phyloP scores from a whole-genome alignment of 2,797 vertebrate species.

The Tadarida brasiliensis region DNA sequence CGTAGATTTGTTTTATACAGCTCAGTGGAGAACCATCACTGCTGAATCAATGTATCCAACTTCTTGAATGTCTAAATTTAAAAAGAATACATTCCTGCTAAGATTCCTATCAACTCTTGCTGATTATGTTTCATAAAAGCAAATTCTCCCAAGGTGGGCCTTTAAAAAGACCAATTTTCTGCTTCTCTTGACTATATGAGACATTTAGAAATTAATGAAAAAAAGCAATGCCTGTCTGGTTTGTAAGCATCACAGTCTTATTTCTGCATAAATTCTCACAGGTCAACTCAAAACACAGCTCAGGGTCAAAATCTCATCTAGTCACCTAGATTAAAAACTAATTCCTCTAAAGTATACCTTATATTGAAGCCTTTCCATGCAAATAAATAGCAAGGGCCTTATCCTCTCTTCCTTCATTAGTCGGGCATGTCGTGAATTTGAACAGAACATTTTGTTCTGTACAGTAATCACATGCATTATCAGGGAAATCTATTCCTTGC shows the following conservation, averaged over 20 bases:
- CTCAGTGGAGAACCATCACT: constrained; percentile 92
- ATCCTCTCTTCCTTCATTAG: constrained; percentile 89
- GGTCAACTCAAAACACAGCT: constrained; percentile 91
- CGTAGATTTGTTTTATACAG: constrained; percentile 90
- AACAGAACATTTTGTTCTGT: constrained; percentile 89
- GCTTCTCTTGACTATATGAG: constrained; percentile 87
- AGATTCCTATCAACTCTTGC: constrained; percentile 90
- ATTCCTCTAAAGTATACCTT: constrained; percentile 92
- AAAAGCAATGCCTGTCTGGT: constrained; percentile 90
- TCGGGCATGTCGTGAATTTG: constrained; percentile 88
- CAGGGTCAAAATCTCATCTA: constrained; percentile 96
- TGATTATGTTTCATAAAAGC: constrained; percentile 92
- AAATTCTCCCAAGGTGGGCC: constrained; percentile 88
- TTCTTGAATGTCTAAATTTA: constrained; percentile 86
- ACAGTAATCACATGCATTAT: constrained; percentile 92
- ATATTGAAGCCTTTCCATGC: constrained; percentile 94
- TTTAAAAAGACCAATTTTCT: constrained; percentile 91
- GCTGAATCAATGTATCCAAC: constrained; percentile 89
- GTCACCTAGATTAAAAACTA: constrained; percentile 96
- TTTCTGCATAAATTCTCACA: constrained; percentile 93
- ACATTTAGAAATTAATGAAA: constrained; percentile 94
- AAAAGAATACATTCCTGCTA: constrained; percentile 86
- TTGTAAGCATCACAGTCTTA: constrained; percentile 88
- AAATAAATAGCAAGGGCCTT: constrained; percentile 93
- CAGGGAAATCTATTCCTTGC: constrained; percentile 86